phyloP scores from a whole-genome alignment of 2,797 vertebrate species.

The Tenualosa thibaudeaui region DNA sequence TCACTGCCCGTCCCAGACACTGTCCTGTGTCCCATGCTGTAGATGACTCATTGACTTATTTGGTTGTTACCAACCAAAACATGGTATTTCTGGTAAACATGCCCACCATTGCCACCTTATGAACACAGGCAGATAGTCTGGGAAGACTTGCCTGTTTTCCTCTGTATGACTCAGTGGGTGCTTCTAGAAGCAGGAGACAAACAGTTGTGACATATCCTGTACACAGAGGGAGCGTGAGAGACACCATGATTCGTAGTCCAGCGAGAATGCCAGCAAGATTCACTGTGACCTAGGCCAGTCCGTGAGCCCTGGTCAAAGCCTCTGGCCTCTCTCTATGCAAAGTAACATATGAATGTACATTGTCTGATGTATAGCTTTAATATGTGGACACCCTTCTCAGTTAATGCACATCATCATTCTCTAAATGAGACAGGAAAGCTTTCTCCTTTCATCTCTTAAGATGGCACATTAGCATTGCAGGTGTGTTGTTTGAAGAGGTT shows the following conservation, averaged over 20 bases:
- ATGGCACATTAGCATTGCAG: neutral
- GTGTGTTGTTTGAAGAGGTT: neutral
- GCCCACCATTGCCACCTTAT: neutral
- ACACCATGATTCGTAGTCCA: neutral
- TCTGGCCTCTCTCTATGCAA: neutral
- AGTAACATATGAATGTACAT: neutral
- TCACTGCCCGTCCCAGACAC: neutral
- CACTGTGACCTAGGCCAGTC: neutral
- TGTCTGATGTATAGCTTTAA: neutral
- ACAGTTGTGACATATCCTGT: neutral
- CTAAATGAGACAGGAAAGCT: neutral
- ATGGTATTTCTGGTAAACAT: neutral
- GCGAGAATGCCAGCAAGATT: neutral
- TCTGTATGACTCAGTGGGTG: neutral
- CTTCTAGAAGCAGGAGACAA: neutral
- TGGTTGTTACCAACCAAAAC: neutral
- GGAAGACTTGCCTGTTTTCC: neutral
- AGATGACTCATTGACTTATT: constrained; percentile 15
- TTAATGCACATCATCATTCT: neutral
- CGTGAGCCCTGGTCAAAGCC: neutral
- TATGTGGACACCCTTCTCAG: neutral
- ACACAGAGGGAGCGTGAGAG: neutral
- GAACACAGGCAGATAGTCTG: neutral
- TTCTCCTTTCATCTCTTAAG: neutral
- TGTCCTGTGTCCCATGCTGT: neutral